Base-by-base conservation (phyloP, 2,113 vertebrate species). In the Ancistrus triradiatus region DNA sequence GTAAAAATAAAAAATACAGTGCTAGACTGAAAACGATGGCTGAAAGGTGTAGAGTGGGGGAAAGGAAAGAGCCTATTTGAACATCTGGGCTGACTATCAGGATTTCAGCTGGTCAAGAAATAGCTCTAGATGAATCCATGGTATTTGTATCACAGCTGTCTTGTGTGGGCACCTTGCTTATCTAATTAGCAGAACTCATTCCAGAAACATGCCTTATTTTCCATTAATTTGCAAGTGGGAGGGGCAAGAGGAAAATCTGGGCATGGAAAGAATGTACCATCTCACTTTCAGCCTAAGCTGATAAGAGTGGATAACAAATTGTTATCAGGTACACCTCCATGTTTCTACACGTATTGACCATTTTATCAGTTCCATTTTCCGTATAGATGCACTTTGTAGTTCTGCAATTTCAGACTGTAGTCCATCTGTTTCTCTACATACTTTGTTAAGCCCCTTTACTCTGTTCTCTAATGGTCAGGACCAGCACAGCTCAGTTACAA, bases 251-350 rank as follows among this genome's bases (percentile, higher is more conserved):
- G 80, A 75, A 84, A 68, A 74, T 74, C 59, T 74, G 80, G 77
- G 78, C 83, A 76, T 61, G 83, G 84, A 77, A 82, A 74, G 72
- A 89, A 84, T 81, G 85, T 83, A 46, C 86, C 87, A 68, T 88
- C 88, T 79, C 85, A 87, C 80, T 88, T 88, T 66, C 85, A 90
- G 77, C 87, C 87, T 90, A 84, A 88, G 88, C 88, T 71, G 53
- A 52, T 52, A 80, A 73, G 78, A 77, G 77, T 10, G 17, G 38
- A n/a, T n/a, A n/a, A n/a, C n/a, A n/a, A n/a, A n/a, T n/a, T n/a
- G n/a, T n/a, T n/a, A n/a, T n/a, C n/a, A n/a, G n/a, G n/a, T n/a
- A n/a, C n/a, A n/a, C n/a, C n/a, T n/a, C n/a, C n/a, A n/a, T n/a
- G n/a, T n/a, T n/a, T n/a, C n/a, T n/a, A n/a, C n/a, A n/a, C n/a